phyloP scores from a whole-genome alignment of 2,797 vertebrate genomes.

The Gadopsis bispinosus region DNA sequence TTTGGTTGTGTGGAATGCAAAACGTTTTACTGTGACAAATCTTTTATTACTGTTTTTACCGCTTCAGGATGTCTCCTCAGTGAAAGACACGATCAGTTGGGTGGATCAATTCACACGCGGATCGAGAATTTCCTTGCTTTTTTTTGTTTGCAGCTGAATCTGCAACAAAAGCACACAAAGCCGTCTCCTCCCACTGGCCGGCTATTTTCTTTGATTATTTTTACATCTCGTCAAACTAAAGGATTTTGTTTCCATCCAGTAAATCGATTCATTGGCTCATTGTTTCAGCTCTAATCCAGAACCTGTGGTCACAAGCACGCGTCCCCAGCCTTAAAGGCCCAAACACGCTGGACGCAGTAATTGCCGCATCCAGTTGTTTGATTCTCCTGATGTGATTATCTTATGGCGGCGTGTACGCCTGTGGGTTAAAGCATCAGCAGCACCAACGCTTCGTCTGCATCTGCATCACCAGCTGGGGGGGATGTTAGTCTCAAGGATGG shows the following conservation, averaged over 20 bases:
- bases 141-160: not conserved
- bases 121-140: not conserved
- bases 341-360: conserved; percentile 30
- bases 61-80: not conserved
- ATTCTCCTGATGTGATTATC: conserved; percentile 62
- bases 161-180: conserved; percentile 14
- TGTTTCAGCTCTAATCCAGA: conserved; percentile 47
- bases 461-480: conserved; percentile 52
- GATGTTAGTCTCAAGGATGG: conserved; percentile 43
- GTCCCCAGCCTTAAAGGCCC: conserved; percentile 26
- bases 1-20: not conserved
- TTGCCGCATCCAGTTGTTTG: conserved; percentile 53
- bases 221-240: conserved; percentile 30
- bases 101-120: not conserved
- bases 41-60: not conserved
- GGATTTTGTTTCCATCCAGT: conserved; percentile 30
- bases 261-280: conserved; percentile 46
- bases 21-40: not conserved
- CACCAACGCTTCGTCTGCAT: conserved; percentile 38
- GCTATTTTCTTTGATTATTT: conserved; percentile 26
- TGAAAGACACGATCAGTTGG: not conserved
- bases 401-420: conserved; percentile 38
- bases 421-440: conserved; percentile 50
- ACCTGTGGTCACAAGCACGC: conserved; percentile 2
- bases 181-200: conserved; percentile 3